phyloP scores from a whole-genome alignment of 2,888 invertebrate genomes.

The Neocrepidodera transversa region DNA sequence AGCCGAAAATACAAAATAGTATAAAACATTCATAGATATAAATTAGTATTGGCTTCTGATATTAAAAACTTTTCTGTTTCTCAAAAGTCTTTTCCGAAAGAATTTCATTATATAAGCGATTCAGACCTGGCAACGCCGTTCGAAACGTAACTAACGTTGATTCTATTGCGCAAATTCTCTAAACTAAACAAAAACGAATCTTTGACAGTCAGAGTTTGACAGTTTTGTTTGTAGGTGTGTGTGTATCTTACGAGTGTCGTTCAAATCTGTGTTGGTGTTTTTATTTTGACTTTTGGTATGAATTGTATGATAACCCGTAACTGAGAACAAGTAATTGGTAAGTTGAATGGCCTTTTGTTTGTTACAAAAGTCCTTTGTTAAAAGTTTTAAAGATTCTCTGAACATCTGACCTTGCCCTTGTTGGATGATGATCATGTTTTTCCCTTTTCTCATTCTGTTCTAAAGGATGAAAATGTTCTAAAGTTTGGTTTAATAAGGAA shows the following conservation, averaged over 20 bases:
- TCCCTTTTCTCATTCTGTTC: not conserved
- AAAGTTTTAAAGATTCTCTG: too few species aligned
- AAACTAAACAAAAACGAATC: slow-evolving; percentile 31
- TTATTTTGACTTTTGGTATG: not conserved
- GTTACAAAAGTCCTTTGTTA: too few species aligned
- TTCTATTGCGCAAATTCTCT: slow-evolving; percentile 12
- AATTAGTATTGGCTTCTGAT: too few species aligned
- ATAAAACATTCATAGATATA: too few species aligned
- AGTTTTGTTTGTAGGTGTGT: slow-evolving; percentile 44
- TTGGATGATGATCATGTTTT: not conserved
- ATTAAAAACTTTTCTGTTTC: too few species aligned
- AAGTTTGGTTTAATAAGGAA: too few species aligned
- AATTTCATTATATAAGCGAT: too few species aligned
- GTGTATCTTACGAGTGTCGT: slow-evolving; percentile 13
- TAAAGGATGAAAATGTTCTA: too few species aligned
- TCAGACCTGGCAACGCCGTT: not conserved
- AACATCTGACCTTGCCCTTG: slow-evolving; percentile 14
- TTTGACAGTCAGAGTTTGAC: slow-evolving; percentile 44
- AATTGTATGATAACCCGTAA: not conserved
- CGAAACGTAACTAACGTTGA: not conserved
- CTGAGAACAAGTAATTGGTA: not conserved
- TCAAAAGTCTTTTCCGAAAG: too few species aligned
- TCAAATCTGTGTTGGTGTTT: slow-evolving; percentile 15
- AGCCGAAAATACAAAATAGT: too few species aligned
- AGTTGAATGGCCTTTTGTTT: not conserved